Base-by-base conservation (phyloP, 1,140 invertebrate species). In the Drosophila nebulosa region DNA sequence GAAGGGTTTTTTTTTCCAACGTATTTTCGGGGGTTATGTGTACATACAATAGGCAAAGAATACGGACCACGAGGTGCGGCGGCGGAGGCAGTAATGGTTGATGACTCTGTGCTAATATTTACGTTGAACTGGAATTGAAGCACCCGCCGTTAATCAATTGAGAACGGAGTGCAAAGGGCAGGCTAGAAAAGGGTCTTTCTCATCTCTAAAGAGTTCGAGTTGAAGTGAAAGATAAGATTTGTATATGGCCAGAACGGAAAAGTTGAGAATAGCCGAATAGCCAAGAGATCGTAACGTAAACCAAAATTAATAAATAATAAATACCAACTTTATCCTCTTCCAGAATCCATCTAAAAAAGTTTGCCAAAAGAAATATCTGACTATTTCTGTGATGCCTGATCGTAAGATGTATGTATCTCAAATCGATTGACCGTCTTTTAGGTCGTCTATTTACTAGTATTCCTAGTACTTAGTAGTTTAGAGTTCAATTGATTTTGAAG, bases 31-130 rank as follows among this genome's bases (percentile, higher is more conserved):
- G 46, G 39, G 14, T 46, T 53, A 18, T 26, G 18, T 22, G 57
- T 61, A 12, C 4, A 60, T 36, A 24, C 52, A 53, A 53, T 27
- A 27, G 69, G n/a, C 36, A 46, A 46, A 21, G 14, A 18, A 46
- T 9, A 50, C 56, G 65, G 56, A 30, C 26, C 26, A n/a, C 12
- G 12, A 7, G 22, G n/a, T 5, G 2, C 35, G 39, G 16, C 10
- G 16, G 32, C 35, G 10, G 55, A 22, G 21, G 22, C 16, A 3
- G 14, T 46, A 52, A 24, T 30, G 62, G 62, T 52, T 55, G 65
- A 70, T 68, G 57, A 64, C 50, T 74, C 61, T 62, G 64, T 81
- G 78, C 67, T 78, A 78, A 85, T 85, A 86, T 86, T 85, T 85
- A 70, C 70, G 80, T 61, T 77, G 59, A 69, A 57, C 69, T 74